Evolutionary conservation across 2,888 invertebrate genomes (phyloP), one percentile per base, ranked within the genome.

Genomic region (Hirudinaria manillensis): DNA sequence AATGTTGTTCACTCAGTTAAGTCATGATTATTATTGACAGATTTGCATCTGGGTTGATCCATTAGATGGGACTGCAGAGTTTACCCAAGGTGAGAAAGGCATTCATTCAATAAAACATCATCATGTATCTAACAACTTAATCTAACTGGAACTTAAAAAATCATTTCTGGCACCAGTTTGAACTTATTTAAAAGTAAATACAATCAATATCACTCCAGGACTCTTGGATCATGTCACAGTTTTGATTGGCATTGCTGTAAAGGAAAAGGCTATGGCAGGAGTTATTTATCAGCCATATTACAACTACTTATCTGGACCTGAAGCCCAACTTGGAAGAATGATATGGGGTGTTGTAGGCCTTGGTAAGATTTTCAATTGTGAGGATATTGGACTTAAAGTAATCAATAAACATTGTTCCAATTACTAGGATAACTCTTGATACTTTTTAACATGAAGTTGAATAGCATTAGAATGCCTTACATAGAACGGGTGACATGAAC

Each of bases 231-330:
- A 98, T 87, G 99, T 99, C 16, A 99, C 99, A 0, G 96, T 99
- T 65, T 88, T 99, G 78, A 93, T 99, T 82, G 99, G 99, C 16
- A 90, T 99, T 79, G 92, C 97, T 16, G 90, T 95, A 0, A 90
- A 91, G 77, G 91, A 93, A 78, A 89, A 89, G 81, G 91, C 98
- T 1, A 89, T 97, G 16, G 98, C 91, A n/a, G 98, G 98, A 65
- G 91, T 99, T 0, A 95, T 99, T 80, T 95, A 97, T 87, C 99
- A 99, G 85, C 99, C 99, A 0, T 99, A 93, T 85, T 94, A 90
- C 83, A 90, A 89, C 85, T 88, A 88, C 82, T 78, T 83, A 75
- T 85, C 79, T 79, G 81, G 81, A 55, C 78, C 81, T 3, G 81
- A 81, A 34, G 80, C 81, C 21, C 81, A 79, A 51, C 81, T 90